Conservation (phyloP, 2,113 vertebrate genomes). For the Oriolus oriolus region DNA sequence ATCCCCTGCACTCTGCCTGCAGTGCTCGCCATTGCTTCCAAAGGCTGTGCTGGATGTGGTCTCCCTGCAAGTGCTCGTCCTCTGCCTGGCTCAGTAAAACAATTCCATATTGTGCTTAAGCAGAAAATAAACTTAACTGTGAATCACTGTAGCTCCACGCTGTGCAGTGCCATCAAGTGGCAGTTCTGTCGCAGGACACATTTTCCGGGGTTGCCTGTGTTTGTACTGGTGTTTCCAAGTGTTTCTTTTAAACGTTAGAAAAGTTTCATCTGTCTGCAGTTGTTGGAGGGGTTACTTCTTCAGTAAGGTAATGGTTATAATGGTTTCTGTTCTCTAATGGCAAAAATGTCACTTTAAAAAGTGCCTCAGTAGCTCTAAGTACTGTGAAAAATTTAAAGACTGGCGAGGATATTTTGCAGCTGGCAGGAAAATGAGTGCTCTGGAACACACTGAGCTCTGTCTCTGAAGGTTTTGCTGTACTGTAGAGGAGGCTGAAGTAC, state of each 20-base stretch:
- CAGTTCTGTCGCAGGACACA: background rate
- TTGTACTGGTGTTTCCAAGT: background rate
- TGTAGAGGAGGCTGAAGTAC: background rate
- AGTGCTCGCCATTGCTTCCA: background rate
- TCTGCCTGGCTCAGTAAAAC: background rate
- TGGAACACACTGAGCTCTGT: background rate
- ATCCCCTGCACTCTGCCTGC: background rate
- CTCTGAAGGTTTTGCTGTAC: background rate
- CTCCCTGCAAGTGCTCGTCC: fast-evolving
- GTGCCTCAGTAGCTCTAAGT: background rate
- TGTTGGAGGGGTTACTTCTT: background rate
- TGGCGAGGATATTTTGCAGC: background rate
- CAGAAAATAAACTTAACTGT: background rate
- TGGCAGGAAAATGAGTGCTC: background rate
- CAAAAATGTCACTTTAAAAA: background rate
- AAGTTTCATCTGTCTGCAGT: background rate
- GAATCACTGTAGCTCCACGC: background rate
- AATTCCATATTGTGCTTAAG: background rate
- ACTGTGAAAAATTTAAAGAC: constrained; percentile 7
- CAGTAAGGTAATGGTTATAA: background rate
- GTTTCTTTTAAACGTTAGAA: background rate
- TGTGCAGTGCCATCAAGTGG: constrained; percentile 51
- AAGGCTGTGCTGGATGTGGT: background rate
- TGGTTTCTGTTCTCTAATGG: background rate
- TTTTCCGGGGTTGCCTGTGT: background rate